Conservation (phyloP, 2,797 vertebrate genomes). For the Xenopus petersii region DNA sequence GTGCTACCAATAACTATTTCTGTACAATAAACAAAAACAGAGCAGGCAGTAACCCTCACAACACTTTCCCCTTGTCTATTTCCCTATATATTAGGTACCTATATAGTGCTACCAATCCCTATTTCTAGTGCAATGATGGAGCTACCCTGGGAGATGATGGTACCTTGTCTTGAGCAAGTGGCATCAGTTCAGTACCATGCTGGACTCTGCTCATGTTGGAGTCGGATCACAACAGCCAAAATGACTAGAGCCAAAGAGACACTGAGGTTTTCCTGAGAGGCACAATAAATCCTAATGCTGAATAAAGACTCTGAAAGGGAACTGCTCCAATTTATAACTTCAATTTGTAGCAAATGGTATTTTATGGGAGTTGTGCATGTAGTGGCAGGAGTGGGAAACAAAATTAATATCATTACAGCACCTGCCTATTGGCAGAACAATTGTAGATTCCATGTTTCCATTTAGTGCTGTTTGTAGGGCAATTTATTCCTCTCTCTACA, state of each 20-base stretch:
- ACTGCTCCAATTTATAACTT: slow-evolving; percentile 37
- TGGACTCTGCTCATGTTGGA: background rate
- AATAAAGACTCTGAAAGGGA: slow-evolving; percentile 21
- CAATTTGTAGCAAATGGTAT: slow-evolving; percentile 47
- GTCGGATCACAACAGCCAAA: background rate
- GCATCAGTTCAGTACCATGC: background rate
- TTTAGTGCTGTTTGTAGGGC: slow-evolving; percentile 30
- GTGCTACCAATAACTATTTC: too few relatives aligned
- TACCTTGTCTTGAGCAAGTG: background rate
- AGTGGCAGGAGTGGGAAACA: slow-evolving; percentile 19
- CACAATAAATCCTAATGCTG: slow-evolving; percentile 25
- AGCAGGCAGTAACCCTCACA: too few relatives aligned
- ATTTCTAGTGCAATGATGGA: too few relatives aligned
- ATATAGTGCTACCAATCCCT: too few relatives aligned
- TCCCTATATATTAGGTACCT: too few relatives aligned
- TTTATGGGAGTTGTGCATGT: slow-evolving; percentile 33
- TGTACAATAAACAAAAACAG: too few relatives aligned
- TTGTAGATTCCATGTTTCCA: slow-evolving; percentile 2
- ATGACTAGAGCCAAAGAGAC: background rate
- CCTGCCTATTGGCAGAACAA: slow-evolving; percentile 30
- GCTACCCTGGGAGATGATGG: background rate
- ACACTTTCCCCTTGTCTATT: too few relatives aligned
- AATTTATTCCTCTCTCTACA: background rate
- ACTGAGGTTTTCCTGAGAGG: slow-evolving; percentile 20
- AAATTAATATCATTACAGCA: slow-evolving; percentile 37